Base-by-base conservation (phyloP, 2,888 invertebrate genomes). In the Panorpa germanica region DNA sequence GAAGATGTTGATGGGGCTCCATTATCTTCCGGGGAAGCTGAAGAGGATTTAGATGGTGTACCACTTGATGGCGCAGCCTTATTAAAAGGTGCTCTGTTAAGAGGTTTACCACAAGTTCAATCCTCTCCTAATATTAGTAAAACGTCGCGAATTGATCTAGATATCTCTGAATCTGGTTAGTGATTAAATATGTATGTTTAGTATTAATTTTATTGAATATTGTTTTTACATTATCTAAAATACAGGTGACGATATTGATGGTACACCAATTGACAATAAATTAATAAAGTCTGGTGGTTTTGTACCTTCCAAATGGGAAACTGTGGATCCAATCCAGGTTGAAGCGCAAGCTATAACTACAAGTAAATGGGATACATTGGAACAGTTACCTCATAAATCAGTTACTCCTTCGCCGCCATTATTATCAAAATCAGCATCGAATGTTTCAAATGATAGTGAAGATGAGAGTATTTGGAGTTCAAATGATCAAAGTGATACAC, bases 301-400 rank as follows among this genome's bases (percentile, higher is more conserved):
- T 58, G 76, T 88, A 33, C 81, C 83, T 6, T 91, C 91, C 2
- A 83, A 88, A 51, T 96, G 95, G 95, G 93, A 96, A 63, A 81
- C 80, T 25, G 82, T 96, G 14, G 91, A 93, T 56, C 85, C 88
- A 14, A 73, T 77, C 43, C 71, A 77, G 49, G 61, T 71, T 5
- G 80, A 81, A 49, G 75, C 72, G 4, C 72, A 74, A 52, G 83
- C 83, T 5, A 78, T 83, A 63, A 81, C 77, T 2, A 82, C 82
- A 1, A 81, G 80, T 41, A 85, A 85, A 49, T 86, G 85, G 85
- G 85, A 86, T 47, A 59, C 74, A 25, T 51, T 83, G 29, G 82
- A 76, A 43, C 47, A 48, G 31, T 50, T 49, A 32, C 49, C 48
- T 4, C n/a, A n/a, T n/a, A n/a, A n/a, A n/a, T 49, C 50, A 2